A percentile compares a stretch with the other conserved stretches of the same genome.
These are phyloP conservation scores for Athalia cordata DNA, from an alignment of 2,888 invertebrate genomes.

Conservation along the genomic window DNA sequence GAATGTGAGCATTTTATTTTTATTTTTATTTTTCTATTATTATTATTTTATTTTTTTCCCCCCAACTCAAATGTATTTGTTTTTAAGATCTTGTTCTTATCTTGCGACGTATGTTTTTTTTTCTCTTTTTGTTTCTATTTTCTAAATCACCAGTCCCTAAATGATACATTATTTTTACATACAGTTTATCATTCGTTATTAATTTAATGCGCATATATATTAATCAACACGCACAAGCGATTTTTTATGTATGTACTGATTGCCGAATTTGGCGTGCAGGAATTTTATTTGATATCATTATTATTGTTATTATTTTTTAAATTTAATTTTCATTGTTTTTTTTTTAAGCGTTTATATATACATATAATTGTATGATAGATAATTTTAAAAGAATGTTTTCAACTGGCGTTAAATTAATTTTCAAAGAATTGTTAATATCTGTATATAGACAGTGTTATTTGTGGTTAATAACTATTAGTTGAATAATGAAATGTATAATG, in stretches of 20 bases:
- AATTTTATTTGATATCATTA: background rate
- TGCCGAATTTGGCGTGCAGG: background rate
- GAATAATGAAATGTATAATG: constrained; percentile 56
- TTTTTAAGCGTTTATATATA: background rate
- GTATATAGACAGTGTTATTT: constrained; percentile 64
- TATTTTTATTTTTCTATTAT: background rate
- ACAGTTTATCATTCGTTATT: constrained; percentile 10
- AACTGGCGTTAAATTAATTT: background rate
- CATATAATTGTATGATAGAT: too few species aligned
- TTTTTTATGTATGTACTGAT: background rate
- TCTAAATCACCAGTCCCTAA: background rate
- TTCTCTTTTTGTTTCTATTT: too few species aligned
- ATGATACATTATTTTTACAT: constrained; percentile 31
- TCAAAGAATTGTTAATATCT: constrained; percentile 56
- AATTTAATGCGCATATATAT: constrained; percentile 15
- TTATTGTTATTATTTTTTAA: background rate
- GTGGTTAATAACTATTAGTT: constrained; percentile 58
- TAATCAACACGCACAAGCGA: constrained; percentile 24
- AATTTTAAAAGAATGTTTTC: too few species aligned
- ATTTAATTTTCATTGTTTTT: constrained; percentile 13
- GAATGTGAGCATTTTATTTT: background rate
- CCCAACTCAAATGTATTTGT: too few species aligned
- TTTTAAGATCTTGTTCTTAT: too few species aligned
- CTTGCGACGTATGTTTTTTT: background rate
- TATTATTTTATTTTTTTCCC: too few species aligned